A percentile compares a stretch with the other conserved stretches of the same genome.
phyloP scores from a whole-genome alignment of 2,113 vertebrate species.

The Nothoprocta pentlandii region DNA sequence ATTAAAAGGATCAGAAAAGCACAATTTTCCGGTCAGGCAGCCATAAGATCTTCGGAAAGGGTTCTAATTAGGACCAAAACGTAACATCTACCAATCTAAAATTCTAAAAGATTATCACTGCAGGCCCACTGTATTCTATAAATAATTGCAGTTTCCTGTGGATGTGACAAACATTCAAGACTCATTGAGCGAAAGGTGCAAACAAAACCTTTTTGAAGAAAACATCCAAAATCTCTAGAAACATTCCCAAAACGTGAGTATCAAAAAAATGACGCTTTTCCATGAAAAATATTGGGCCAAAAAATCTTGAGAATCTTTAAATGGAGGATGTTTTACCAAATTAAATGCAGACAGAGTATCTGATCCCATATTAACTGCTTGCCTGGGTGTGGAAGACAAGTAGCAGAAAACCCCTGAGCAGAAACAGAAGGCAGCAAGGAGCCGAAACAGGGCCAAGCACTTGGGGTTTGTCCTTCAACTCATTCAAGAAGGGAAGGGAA shows the following conservation, averaged over 20 bases:
- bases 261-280: background rate
- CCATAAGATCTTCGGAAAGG: background rate
- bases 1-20: background rate
- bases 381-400: background rate
- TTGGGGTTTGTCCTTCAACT: background rate
- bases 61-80: background rate
- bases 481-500: background rate
- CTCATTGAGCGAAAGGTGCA: background rate
- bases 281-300: background rate
- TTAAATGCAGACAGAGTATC: background rate
- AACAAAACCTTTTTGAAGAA: background rate
- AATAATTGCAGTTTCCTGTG: background rate
- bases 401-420: background rate
- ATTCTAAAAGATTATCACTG: background rate
- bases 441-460: background rate
- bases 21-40: background rate
- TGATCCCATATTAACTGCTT: background rate
- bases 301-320: background rate
- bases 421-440: background rate
- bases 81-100: background rate
- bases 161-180: background rate
- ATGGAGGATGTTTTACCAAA: background rate
- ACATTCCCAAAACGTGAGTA: background rate
- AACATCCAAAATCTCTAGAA: background rate
- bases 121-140: background rate